Evolutionary conservation across 1,140 invertebrate species (phyloP), one percentile per base, ranked within the genome.

Genomic region (Lordiphosa stackelbergi): DNA sequence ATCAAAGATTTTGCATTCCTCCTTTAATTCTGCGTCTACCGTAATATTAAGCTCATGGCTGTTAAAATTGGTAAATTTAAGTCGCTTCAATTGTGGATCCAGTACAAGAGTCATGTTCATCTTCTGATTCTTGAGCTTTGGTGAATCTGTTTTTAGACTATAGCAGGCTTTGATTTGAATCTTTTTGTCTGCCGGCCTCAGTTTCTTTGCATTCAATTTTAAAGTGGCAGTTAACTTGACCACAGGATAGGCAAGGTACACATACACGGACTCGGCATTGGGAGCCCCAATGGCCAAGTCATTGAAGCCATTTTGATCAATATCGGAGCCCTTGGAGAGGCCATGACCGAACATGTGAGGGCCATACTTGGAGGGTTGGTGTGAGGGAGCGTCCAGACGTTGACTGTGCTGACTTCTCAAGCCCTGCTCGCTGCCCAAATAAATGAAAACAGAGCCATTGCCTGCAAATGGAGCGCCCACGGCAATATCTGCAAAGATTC

Each of bases 381-480:
- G 61, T 41, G 46, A 77, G 63, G 57, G 85, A 1, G 73, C 89
- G 72, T 68, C 66, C 35, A 87, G 36, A 5, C 73, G 87, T 75
- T 92, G 91, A 41, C 90, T 88, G 11, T 85, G 87, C 38, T 88
- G 87, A 8, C 75, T 75, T 7, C 81, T 85, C 10, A 92, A 49
- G 8, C 93, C 93, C 8, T 90, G 84, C 13, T 81, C 83, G 31
- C 90, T 78, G 2, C 92, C 92, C 64, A 89, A 89, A 58, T 92
- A 93, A 54, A 94, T 90, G 53, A 93, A 93, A 6, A 94, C 90
- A 0, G 90, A 90, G 5, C 93, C 93, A 45, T 89, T 85, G 5
- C 73, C 85, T 64, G 92, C 92, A 84, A 92, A 93, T 0, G 93
- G 93, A 7, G 93, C 92, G 19, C 92, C 91, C 12, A 94, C 89